phyloP scores from a whole-genome alignment of 2,888 invertebrate species.

The Nomada hirtipes region DNA sequence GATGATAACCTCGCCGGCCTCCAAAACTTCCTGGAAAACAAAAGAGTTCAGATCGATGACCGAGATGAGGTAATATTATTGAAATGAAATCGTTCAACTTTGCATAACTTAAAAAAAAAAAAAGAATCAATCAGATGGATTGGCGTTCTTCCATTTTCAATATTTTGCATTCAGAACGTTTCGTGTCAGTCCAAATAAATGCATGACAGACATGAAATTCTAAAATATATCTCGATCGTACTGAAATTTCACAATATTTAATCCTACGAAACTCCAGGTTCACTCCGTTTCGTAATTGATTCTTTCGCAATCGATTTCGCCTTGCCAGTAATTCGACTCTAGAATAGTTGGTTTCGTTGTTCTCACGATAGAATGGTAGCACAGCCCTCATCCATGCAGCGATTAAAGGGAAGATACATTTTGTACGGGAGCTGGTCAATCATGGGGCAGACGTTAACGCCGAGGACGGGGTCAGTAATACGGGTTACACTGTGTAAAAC shows the following conservation, averaged over 20 bases:
- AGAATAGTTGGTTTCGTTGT: slow-evolving; percentile 29
- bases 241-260: too few species aligned
- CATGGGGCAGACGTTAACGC: slow-evolving; percentile 97
- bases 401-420: slow-evolving; percentile 92
- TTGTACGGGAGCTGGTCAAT: slow-evolving; percentile 93
- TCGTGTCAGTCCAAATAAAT: too few species aligned
- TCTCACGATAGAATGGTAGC: slow-evolving; percentile 91
- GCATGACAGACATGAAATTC: too few species aligned
- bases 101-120: too few species aligned
- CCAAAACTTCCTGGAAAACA: slow-evolving; percentile 92
- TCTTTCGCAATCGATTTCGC: neutral
- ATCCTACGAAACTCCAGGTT: too few species aligned
- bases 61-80: slow-evolving; percentile 90
- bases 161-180: too few species aligned
- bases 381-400: slow-evolving; percentile 97
- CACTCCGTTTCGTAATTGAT: neutral
- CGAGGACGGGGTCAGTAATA: slow-evolving; percentile 89
- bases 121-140: too few species aligned
- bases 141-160: too few species aligned
- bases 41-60: slow-evolving; percentile 93
- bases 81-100: neutral
- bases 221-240: too few species aligned
- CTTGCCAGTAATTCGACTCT: neutral
- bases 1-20: slow-evolving; percentile 92
- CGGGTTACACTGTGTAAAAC: neutral